A percentile compares a stretch with the other conserved stretches of the same genome.
Conservation (phyloP, 2,113 vertebrate genomes). For the Corythornis vintsioides region DNA sequence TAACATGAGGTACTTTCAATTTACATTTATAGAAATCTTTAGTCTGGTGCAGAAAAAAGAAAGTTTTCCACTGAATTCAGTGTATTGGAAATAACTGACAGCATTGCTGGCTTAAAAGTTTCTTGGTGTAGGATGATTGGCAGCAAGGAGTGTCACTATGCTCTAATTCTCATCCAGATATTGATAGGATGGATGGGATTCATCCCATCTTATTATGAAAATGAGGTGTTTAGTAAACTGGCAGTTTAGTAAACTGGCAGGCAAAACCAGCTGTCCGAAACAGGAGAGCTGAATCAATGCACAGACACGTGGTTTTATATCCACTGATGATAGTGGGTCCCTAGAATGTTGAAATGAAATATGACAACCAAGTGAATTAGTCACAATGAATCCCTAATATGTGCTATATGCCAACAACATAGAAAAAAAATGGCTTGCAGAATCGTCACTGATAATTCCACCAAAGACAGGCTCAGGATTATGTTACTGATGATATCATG, state of each 20-base stretch:
- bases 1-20: neutral
- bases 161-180: neutral
- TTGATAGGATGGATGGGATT: neutral
- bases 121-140: neutral
- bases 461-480: neutral
- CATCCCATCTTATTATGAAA: neutral
- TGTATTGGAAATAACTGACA: neutral
- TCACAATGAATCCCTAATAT: neutral
- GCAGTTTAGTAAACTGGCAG: neutral
- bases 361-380: neutral
- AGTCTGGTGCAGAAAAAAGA: neutral
- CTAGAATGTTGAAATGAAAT: neutral
- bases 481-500: neutral
- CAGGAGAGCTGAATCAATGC: neutral
- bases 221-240: neutral
- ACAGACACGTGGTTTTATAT: neutral
- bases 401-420: neutral
- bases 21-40: neutral
- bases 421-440: neutral
- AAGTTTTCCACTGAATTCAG: neutral
- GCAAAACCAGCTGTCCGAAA: neutral
- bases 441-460: neutral
- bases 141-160: neutral
- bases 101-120: neutral
- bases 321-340: neutral